These are phyloP conservation scores for Caenorhabditis zanzibari DNA, from an alignment of 2,888 invertebrate species.

Conservation along the genomic window DNA sequence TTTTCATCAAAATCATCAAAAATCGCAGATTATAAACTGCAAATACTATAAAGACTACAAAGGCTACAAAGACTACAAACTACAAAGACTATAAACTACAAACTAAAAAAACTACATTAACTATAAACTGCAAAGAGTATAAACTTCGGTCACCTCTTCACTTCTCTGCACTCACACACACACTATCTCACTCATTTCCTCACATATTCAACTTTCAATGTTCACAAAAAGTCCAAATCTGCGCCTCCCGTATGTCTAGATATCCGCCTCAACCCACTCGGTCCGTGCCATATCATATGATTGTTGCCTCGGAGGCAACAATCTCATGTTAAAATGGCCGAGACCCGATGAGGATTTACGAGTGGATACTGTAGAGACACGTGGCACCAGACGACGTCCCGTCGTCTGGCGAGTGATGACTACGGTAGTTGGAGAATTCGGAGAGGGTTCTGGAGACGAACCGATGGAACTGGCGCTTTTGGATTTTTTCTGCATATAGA, in stretches of 20 bases:
- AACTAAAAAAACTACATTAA: too few relatives aligned
- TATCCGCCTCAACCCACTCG: slow-evolving; percentile 48
- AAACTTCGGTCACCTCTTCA: too few relatives aligned
- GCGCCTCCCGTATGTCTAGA: neutral
- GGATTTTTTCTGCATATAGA: slow-evolving; percentile 61
- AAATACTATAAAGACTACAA: too few relatives aligned
- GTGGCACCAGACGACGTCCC: slow-evolving; percentile 27
- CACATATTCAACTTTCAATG: neutral
- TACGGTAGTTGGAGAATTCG: slow-evolving; percentile 13
- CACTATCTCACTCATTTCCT: neutral
- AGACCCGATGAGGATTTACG: slow-evolving; percentile 2
- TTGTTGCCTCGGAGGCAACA: slow-evolving; percentile 28
- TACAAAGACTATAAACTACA: too few relatives aligned
- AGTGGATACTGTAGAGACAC: slow-evolving; percentile 22
- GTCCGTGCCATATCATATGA: slow-evolving; percentile 21
- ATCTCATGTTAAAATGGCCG: slow-evolving; percentile 14
- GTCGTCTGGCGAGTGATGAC: slow-evolving; percentile 6
- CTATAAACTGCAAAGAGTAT: too few relatives aligned
- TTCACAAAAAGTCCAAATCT: too few relatives aligned
- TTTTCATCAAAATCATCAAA: neutral
- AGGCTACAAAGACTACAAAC: too few relatives aligned
- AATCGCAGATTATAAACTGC: neutral
- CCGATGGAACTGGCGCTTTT: slow-evolving; percentile 72
- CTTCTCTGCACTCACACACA: slow-evolving; percentile 30
- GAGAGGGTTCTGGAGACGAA: neutral